Conservation (phyloP, 2,888 invertebrate species). For the Sthenelais limicola region DNA sequence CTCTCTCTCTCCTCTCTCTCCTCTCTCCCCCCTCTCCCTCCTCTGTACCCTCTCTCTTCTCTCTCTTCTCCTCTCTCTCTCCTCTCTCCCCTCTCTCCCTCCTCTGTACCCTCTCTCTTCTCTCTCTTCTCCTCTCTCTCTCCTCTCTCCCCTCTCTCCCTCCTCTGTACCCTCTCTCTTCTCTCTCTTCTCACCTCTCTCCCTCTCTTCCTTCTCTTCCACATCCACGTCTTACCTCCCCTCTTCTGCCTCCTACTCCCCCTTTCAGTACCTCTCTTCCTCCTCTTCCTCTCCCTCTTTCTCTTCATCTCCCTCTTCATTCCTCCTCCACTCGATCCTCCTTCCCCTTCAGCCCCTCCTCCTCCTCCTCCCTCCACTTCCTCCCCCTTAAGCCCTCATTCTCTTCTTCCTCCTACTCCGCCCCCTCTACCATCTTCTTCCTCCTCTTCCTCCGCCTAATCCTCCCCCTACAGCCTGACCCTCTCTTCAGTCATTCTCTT, state of each 20-base stretch:
- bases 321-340: background rate
- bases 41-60: background rate
- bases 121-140: background rate
- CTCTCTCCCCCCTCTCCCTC: background rate
- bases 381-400: background rate
- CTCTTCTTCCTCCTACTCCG: background rate
- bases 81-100: background rate
- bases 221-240: background rate
- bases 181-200: background rate
- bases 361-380: background rate
- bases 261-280: background rate
- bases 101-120: background rate
- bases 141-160: background rate
- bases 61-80: background rate
- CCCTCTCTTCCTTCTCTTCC: slow-evolving; percentile 3
- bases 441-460: background rate
- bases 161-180: background rate
- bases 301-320: background rate
- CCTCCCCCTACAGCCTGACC: background rate
- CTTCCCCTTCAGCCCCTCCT: background rate
- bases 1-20: background rate
- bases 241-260: background rate
- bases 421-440: background rate
- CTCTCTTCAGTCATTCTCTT: background rate
- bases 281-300: background rate